Conservation (phyloP, 2,888 invertebrate genomes). For the Argyresthia albistria region DNA sequence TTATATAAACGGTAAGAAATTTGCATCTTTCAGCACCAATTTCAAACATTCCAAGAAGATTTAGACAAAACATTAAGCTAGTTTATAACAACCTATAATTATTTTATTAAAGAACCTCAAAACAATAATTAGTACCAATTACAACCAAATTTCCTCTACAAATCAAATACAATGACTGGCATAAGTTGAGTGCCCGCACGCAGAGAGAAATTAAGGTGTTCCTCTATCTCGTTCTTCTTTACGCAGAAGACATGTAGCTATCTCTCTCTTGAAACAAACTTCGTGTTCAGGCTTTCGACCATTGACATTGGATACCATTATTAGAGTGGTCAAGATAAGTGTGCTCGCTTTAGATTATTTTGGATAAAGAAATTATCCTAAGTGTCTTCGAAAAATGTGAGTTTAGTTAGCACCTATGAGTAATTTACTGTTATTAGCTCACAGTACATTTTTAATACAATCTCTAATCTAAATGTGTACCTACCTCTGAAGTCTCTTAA, state of each 20-base stretch:
- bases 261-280: constrained; percentile 18
- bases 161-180: constrained; percentile 67
- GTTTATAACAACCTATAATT: constrained; percentile 26
- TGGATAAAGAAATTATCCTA: constrained; percentile 1
- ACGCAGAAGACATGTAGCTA: constrained; percentile 14
- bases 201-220: constrained; percentile 45
- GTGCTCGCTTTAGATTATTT: constrained; percentile 7
- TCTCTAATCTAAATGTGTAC: too few species aligned
- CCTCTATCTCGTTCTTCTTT: constrained; percentile 29
- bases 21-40: too few species aligned
- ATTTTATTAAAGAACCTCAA: constrained; percentile 32
- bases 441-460: too few species aligned
- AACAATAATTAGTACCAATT: constrained; percentile 67
- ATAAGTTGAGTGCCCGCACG: constrained; percentile 58
- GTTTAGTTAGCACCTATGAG: background rate
- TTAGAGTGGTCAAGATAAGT: constrained; percentile 22
- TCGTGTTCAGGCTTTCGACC: constrained; percentile 23
- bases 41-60: background rate
- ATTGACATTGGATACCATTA: constrained; percentile 23
- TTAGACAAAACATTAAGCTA: constrained; percentile 13
- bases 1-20: too few species aligned
- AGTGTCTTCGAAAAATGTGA: background rate
- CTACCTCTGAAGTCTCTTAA: too few species aligned
- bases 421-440: background rate
- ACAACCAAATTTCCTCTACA: constrained; percentile 54